Conservation (phyloP, 2,797 vertebrate species). For the Streptopelia turtur region DNA sequence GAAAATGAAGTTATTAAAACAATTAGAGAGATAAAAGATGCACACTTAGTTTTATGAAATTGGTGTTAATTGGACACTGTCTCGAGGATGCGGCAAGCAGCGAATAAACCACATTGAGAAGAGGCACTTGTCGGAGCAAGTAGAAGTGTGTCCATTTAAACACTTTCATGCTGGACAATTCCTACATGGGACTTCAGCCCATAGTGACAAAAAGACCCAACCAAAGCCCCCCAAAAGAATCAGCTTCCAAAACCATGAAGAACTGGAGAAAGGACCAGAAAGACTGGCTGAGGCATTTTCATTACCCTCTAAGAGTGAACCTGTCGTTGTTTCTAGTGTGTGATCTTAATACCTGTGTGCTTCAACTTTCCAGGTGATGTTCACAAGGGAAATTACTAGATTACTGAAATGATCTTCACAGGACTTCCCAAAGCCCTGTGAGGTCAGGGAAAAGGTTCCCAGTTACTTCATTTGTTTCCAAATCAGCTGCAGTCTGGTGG, state of each 20-base stretch:
- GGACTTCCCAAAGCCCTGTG: background rate
- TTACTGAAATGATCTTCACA: background rate
- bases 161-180: background rate
- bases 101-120: background rate
- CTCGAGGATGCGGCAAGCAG: background rate
- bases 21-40: background rate
- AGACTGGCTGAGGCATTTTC: background rate
- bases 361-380: background rate
- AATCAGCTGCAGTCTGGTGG: background rate
- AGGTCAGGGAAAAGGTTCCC: constrained; percentile 2
- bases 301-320: background rate
- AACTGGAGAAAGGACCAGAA: background rate
- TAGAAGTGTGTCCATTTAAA: background rate
- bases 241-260: background rate
- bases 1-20: background rate
- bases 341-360: background rate
- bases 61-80: background rate
- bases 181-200: background rate
- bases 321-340: background rate
- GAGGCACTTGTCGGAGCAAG: background rate
- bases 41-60: background rate
- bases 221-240: accelerated
- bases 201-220: background rate
- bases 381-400: background rate
- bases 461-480: background rate